phyloP scores from a whole-genome alignment of 2,888 invertebrate genomes.

The Luperina nickerlii region DNA sequence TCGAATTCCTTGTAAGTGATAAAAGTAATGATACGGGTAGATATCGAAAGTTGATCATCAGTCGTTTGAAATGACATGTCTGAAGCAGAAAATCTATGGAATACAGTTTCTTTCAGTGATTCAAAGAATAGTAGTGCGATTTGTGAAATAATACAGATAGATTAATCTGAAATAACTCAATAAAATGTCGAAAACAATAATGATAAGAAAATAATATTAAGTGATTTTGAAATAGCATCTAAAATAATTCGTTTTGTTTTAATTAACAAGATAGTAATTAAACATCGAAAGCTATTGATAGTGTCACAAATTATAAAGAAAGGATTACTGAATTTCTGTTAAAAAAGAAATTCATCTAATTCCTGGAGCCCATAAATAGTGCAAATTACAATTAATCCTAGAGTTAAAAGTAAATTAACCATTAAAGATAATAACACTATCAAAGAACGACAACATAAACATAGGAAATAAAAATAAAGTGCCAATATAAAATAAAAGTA shows the following conservation, averaged over 20 bases:
- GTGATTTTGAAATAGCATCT: constrained; percentile 46
- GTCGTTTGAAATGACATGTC: constrained; percentile 40
- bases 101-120: constrained; percentile 42
- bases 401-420: constrained; percentile 32
- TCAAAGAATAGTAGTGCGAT: constrained; percentile 39
- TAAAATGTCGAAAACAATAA: constrained; percentile 32
- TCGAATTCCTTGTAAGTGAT: not conserved
- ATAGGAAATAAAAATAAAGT: not conserved
- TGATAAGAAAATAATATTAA: constrained; percentile 54
- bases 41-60: constrained; percentile 42
- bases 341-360: constrained; percentile 23
- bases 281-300: not conserved
- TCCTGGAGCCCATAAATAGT: not conserved
- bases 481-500: not conserved
- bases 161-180: constrained; percentile 15
- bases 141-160: constrained; percentile 14
- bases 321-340: constrained; percentile 42
- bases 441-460: not conserved
- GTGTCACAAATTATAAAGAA: not conserved
- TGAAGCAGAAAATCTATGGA: constrained; percentile 5
- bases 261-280: constrained; percentile 56
- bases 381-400: constrained; percentile 33
- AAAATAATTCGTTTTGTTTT: constrained; percentile 60
- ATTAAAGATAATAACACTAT: not conserved
- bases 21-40: not conserved